A percentile compares a stretch with the other conserved stretches of the same genome.
Conservation (phyloP, 30 jellyfish, hydroid and myxozoan genomes). For the Hydractinia echinata region DNA sequence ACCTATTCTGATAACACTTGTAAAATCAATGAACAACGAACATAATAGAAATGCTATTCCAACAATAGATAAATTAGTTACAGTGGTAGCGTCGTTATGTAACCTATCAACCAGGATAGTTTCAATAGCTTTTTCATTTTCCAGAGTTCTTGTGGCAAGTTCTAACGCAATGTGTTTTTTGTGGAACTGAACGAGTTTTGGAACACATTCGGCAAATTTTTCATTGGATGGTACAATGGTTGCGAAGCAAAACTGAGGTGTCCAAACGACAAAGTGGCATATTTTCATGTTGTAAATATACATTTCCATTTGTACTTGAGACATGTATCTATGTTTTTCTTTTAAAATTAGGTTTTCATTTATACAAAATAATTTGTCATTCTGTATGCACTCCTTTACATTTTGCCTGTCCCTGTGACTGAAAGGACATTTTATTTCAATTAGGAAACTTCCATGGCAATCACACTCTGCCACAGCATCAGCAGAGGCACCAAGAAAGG, state of each 20-base stretch:
- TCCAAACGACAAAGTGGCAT: slow-evolving; percentile 25
- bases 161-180: not conserved
- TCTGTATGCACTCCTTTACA: slow-evolving; percentile 23
- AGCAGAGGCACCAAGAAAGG: slow-evolving; percentile 45
- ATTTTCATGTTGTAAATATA: not conserved
- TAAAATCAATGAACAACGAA: not conserved
- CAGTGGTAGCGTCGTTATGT: not conserved
- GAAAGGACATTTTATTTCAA: no score
- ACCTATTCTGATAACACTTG: not conserved
- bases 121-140: no score
- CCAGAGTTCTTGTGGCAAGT: not conserved
- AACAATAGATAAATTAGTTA: not conserved
- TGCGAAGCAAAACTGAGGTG: slow-evolving; percentile 15
- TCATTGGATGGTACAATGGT: not conserved
- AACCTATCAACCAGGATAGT: not conserved
- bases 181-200: slow-evolving; percentile 20
- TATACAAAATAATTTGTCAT: slow-evolving; percentile 16
- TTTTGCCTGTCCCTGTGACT: slow-evolving; percentile 21
- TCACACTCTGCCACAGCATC: slow-evolving; percentile 34
- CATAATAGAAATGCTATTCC: not conserved
- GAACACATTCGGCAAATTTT: not conserved
- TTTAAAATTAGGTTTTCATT: not conserved
- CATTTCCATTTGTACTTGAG: slow-evolving; percentile 49
- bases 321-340: slow-evolving; percentile 23
- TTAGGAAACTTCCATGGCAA: slow-evolving; percentile 33